Evolutionary conservation across 2,888 invertebrate genomes (phyloP).

Genomic region (Dione vanillae): DNA sequence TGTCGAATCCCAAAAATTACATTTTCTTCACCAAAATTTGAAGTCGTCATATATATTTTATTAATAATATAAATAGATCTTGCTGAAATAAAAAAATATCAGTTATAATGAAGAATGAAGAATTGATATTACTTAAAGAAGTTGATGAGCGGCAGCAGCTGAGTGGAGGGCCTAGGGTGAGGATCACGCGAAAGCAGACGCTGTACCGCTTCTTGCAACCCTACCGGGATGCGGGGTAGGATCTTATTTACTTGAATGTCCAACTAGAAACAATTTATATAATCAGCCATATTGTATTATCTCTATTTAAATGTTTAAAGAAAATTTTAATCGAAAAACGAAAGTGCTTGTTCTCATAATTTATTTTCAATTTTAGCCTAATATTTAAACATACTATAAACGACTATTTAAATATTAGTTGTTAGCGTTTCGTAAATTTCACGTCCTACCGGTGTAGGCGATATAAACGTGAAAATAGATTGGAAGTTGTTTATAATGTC

Average conservation of each 20-base stretch:
- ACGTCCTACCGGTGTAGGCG: not conserved
- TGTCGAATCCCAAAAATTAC: too few relatives aligned
- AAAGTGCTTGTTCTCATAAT: too few relatives aligned
- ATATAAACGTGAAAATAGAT: not conserved
- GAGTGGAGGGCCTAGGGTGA: slow-evolving; percentile 94
- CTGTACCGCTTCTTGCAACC: slow-evolving; percentile 94
- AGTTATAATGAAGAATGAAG: not conserved
- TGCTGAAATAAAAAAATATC: not conserved
- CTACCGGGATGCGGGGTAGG: slow-evolving; percentile 90
- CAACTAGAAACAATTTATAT: slow-evolving; percentile 83
- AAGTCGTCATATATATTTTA: too few relatives aligned
- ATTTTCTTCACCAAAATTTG: too few relatives aligned
- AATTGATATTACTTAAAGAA: slow-evolving; percentile 91
- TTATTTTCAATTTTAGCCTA: too few relatives aligned
- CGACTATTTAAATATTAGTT: not conserved
- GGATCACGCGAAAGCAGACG: slow-evolving; percentile 93
- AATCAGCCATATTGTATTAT: too few relatives aligned
- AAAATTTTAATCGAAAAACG: too few relatives aligned
- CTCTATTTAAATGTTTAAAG: too few relatives aligned
- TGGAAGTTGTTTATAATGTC: not conserved
- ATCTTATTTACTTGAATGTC: slow-evolving; percentile 92
- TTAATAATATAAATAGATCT: not conserved
- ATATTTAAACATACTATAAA: too few relatives aligned
- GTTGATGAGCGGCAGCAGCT: slow-evolving; percentile 94
- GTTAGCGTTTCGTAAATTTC: not conserved